phyloP scores from a whole-genome alignment of 2,113 vertebrate species.

The Psammodynastes pulverulentus region DNA sequence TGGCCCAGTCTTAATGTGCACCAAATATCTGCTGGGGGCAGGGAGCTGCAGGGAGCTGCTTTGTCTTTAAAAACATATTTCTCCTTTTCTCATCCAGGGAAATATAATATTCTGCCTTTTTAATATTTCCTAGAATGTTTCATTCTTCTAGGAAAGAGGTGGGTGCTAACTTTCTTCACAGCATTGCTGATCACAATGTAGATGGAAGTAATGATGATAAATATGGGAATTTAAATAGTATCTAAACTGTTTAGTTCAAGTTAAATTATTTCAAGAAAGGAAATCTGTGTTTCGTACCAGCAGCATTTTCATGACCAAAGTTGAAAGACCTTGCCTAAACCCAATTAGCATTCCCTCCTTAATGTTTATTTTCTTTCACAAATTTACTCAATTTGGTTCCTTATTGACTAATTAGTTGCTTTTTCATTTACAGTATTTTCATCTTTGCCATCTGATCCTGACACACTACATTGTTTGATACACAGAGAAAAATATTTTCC shows the following conservation, averaged over 20 bases:
- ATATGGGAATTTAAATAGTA: constrained; percentile 49
- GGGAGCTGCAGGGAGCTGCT: no score
- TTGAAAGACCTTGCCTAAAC: constrained; percentile 56
- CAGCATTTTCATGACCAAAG: constrained; percentile 48
- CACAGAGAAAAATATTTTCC: neutral
- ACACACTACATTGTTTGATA: neutral
- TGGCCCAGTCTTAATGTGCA: no score
- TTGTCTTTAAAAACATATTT: no score
- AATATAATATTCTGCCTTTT: no score
- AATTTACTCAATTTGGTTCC: constrained; percentile 43
- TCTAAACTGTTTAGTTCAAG: constrained; percentile 17
- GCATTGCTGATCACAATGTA: constrained; percentile 42
- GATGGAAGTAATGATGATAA: constrained; percentile 26
- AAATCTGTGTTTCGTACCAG: constrained; percentile 22
- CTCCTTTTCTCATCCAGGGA: no score
- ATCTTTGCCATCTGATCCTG: constrained; percentile 30
- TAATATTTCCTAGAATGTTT: no score
- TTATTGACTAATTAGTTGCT: constrained; percentile 51
- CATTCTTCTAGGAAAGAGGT: no score
- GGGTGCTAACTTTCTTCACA: neutral
- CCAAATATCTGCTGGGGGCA: no score
- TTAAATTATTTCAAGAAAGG: constrained; percentile 23
- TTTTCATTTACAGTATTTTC: constrained; percentile 22
- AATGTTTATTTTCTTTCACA: constrained; percentile 53
- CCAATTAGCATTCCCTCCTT: constrained; percentile 29